These are phyloP conservation scores for Cataglyphis altisquamis DNA, from an alignment of 2,888 invertebrate species.

Conservation along the genomic window DNA sequence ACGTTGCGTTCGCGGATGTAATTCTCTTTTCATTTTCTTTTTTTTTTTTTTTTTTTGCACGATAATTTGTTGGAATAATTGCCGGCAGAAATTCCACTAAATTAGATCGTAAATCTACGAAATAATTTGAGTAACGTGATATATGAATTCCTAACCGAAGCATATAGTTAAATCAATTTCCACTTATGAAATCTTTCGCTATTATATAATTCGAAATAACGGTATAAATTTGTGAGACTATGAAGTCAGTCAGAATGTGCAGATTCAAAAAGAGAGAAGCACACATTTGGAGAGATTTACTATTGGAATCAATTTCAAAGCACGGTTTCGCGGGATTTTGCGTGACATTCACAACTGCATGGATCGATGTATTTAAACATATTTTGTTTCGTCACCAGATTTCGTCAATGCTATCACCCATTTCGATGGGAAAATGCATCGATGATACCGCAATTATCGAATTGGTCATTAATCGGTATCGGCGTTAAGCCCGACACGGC, in stretches of 20 bases:
- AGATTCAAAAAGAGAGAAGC: not conserved
- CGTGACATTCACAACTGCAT: not conserved
- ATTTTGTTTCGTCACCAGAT: not conserved
- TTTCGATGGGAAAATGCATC: constrained; percentile 10
- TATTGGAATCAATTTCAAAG: constrained; percentile 7
- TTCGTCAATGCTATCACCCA: not conserved
- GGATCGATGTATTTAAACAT: not conserved
- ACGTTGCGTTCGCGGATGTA: not conserved
- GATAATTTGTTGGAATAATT: not conserved
- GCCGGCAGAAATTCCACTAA: not conserved
- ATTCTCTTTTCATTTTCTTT: not conserved
- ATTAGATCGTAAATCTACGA: not conserved
- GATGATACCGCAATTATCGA: constrained; percentile 11
- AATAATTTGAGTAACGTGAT: not conserved
- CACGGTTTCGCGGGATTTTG: constrained; percentile 18
- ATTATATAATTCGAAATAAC: not conserved
- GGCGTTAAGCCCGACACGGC: not conserved
- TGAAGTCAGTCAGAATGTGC: not conserved
- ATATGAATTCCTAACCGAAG: not conserved
- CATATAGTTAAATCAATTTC: not conserved
- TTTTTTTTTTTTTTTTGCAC: not conserved
- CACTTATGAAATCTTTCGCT: not conserved
- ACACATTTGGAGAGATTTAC: not conserved
- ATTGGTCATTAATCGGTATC: constrained; percentile 15
- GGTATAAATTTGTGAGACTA: constrained; percentile 1